Evolutionary conservation across 2,888 invertebrate species (phyloP).

Genomic region (Agrochola macilenta): DNA sequence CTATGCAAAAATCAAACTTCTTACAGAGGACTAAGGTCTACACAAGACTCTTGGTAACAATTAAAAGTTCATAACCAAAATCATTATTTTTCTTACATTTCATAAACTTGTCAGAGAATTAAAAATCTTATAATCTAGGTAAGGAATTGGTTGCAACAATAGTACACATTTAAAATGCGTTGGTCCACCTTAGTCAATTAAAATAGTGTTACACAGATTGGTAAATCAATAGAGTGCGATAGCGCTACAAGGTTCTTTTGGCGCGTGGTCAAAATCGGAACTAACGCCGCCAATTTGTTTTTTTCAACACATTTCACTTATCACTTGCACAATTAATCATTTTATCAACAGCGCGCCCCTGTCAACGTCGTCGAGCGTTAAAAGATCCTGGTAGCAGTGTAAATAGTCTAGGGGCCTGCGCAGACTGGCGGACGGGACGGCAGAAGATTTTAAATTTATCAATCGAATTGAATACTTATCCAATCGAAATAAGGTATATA

Average conservation of each 20-base stretch:
- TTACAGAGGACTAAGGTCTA: neutral
- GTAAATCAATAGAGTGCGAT: no score
- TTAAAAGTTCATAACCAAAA: conserved; percentile 49
- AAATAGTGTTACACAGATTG: neutral
- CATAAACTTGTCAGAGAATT: conserved; percentile 22
- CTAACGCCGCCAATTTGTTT: neutral
- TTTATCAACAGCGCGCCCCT: neutral
- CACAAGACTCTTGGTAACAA: neutral
- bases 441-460: no score
- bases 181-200: neutral
- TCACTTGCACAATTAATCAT: neutral
- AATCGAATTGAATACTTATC: no score
- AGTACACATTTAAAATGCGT: neutral
- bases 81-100: conserved; percentile 36
- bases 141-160: neutral
- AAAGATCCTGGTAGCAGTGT: neutral
- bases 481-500: no score
- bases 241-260: neutral
- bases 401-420: neutral
- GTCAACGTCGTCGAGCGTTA: neutral
- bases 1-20: conserved; percentile 40
- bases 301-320: neutral
- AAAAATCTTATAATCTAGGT: conserved; percentile 18
- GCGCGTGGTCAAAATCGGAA: neutral
- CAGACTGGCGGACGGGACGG: no score